phyloP scores from a whole-genome alignment of 2,797 vertebrate species.

The Graptemys geographica region DNA sequence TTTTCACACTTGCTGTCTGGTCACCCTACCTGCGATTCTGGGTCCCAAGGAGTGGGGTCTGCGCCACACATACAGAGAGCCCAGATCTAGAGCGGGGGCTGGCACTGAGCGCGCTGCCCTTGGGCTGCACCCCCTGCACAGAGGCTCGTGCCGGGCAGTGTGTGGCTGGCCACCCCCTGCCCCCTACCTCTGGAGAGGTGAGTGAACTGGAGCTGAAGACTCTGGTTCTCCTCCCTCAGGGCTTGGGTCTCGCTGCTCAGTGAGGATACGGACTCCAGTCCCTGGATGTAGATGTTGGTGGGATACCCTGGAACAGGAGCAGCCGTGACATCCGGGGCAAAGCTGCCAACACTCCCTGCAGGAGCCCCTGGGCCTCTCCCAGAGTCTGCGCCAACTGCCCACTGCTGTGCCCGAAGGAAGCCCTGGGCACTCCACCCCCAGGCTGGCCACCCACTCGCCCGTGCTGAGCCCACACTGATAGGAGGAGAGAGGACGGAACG shows the following conservation, averaged over 20 bases:
- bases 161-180: background rate
- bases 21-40: background rate
- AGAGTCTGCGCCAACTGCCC: background rate
- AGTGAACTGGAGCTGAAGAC: conserved; percentile 82
- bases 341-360: background rate
- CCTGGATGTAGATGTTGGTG: conserved; percentile 85
- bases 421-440: background rate
- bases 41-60: background rate
- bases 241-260: conserved; percentile 83
- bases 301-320: conserved; percentile 78
- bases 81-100: background rate
- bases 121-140: background rate
- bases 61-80: background rate
- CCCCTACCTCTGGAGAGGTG: conserved; percentile 83
- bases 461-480: background rate
- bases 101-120: background rate
- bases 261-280: conserved; percentile 84
- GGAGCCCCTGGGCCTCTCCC: too few species aligned
- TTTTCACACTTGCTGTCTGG: too few species aligned
- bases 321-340: background rate
- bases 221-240: conserved; percentile 87
- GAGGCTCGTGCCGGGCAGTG: background rate
- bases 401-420: background rate
- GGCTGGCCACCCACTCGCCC: too few species aligned
- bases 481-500: too few species aligned